These are phyloP conservation scores for Eidolon helvum DNA, from an alignment of 2,113 vertebrate genomes.

Conservation along the genomic window DNA sequence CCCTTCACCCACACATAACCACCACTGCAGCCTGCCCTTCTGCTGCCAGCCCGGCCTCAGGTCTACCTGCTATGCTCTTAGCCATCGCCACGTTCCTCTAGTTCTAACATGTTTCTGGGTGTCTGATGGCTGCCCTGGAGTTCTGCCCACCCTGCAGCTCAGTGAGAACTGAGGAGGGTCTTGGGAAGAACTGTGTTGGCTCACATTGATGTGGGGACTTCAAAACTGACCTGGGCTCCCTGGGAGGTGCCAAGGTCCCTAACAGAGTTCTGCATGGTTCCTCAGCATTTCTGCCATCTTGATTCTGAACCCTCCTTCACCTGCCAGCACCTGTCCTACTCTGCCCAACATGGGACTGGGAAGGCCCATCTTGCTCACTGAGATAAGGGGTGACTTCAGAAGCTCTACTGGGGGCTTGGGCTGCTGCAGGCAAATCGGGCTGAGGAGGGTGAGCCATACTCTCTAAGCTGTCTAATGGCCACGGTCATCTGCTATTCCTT, in stretches of 20 bases:
- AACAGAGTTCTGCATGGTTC: not conserved
- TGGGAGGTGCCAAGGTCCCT: not conserved
- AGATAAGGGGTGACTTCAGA: not conserved
- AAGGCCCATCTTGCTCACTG: not conserved
- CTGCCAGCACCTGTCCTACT: not conserved
- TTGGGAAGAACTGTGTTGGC: not conserved
- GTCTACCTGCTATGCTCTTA: not conserved
- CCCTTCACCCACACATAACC: not conserved
- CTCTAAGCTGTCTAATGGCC: not conserved
- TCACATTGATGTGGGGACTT: not conserved
- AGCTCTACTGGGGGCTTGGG: fast-evolving
- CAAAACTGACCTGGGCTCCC: not conserved
- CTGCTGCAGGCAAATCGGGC: not conserved
- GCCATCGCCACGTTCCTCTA: not conserved
- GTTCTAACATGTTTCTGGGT: not conserved
- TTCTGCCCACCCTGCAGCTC: not conserved
- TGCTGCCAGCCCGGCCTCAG: too few relatives aligned
- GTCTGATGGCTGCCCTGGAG: fast-evolving
- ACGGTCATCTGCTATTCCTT: fast-evolving
- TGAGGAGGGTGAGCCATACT: not conserved
- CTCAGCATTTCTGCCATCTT: not conserved
- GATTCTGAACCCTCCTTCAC: not conserved
- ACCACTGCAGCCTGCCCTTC: not conserved
- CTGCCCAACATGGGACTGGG: not conserved
- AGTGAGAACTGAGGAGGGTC: not conserved